Base-by-base conservation (phyloP, 35 echinoderm and acorn worm species). In the Stichopus chloronotus region DNA sequence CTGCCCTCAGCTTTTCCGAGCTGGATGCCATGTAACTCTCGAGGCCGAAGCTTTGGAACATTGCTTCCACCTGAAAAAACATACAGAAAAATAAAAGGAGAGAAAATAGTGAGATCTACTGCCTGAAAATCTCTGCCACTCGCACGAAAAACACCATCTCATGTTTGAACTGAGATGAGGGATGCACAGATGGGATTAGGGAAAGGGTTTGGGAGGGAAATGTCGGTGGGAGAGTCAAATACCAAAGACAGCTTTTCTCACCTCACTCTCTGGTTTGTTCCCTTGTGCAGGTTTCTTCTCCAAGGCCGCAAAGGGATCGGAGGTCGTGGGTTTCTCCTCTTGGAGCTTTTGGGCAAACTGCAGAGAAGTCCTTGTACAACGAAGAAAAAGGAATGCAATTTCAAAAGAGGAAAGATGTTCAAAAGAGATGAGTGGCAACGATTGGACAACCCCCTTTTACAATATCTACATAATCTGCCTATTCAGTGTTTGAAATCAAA, bases 41-140 rank as follows among this genome's bases (percentile, higher is more conserved):
- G 58, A 99, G 74, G 25, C 97, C 97, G 95, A 99, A 95, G 53
- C 91, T 99, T 65, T 99, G 86, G 58, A 96, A 99, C 95, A 99
- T 95, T 10, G 76, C 88, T 71, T 99, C 95, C 24, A 95, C 90
- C 97, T 96, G 63, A 1, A 84, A 69, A 14, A 69, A 59, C 5
- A 14, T 83, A 13, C 69, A 72, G 69, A 16, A 72, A 72, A 72
- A 16, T 72, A 21, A 72, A 72, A 72, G 69, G 4, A 72, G 13
- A 1, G 22, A 21, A 16, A 21, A 72, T 16, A 4, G 69, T 72
- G 69, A 16, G 69, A 21, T 16, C 22, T 72, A 72, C 69, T 22
- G 22, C 69, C 69, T 43, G 30, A 43, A 43, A 43, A 43, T 43
- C 0, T 43, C 30, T 43, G 30, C 30, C 30, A 43, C 30, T 22